phyloP scores from a whole-genome alignment of 2,113 vertebrate genomes.

The Okapia johnstoni region DNA sequence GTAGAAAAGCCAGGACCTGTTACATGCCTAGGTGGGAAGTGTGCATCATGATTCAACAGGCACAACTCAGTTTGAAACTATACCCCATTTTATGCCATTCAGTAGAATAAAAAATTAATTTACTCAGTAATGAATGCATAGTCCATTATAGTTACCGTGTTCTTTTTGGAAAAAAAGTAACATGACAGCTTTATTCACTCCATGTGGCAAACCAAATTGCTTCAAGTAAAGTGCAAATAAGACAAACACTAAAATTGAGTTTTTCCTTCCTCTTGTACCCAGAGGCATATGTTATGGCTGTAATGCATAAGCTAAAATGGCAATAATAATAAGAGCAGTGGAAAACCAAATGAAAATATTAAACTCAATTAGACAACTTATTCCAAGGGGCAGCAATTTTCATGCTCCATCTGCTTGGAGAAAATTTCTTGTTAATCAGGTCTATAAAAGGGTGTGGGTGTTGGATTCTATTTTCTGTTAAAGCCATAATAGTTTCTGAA shows the following conservation, averaged over 20 bases:
- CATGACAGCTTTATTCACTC: constrained; percentile 64
- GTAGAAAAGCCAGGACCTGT: constrained; percentile 22
- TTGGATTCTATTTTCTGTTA: neutral
- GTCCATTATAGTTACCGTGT: constrained; percentile 61
- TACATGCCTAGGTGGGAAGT: constrained; percentile 20
- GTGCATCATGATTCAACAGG: constrained; percentile 50
- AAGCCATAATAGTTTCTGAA: constrained; percentile 13
- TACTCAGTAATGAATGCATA: constrained; percentile 45
- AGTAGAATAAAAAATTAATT: constrained; percentile 61
- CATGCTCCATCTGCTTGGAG: constrained; percentile 53
- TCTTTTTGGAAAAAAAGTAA: constrained; percentile 39
- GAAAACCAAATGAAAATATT: constrained; percentile 60
- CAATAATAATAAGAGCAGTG: constrained; percentile 55
- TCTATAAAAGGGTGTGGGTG: constrained; percentile 20
- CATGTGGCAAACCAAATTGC: constrained; percentile 64
- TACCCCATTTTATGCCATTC: constrained; percentile 44
- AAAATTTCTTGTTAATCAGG: constrained; percentile 48
- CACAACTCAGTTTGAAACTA: constrained; percentile 65
- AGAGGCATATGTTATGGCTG: constrained; percentile 38
- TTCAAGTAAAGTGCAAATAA: constrained; percentile 60
- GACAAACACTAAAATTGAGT: constrained; percentile 58
- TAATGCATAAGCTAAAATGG: constrained; percentile 39
- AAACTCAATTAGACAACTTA: constrained; percentile 48
- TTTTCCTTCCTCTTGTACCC: constrained; percentile 52
- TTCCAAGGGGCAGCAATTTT: constrained; percentile 38